Base-by-base conservation (phyloP, 1,140 invertebrate species). In the Apocrypta bakeri region DNA sequence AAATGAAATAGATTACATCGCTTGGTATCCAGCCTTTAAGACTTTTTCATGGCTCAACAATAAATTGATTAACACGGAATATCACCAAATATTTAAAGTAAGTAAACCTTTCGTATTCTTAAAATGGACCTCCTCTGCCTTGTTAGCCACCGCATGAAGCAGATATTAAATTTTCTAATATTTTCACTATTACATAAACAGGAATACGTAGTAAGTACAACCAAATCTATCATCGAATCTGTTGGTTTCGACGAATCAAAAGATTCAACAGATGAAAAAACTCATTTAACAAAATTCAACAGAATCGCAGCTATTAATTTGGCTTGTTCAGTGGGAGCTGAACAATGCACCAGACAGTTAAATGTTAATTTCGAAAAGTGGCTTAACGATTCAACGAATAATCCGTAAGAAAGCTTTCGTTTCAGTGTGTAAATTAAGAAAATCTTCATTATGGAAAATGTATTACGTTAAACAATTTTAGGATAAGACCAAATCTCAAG, bases 261-360 rank as follows among this genome's bases (percentile, higher is more conserved):
- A 14, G 93, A 73, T 11, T 12, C 71, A 25, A 4, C 92, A 21
- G 61, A 76, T 11, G 73, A 71, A 12, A 95, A 95, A 83, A 91
- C 93, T 37, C 93, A 95, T 74, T 87, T 96, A 3, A 89, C 90
- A 1, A 93, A 94, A 11, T 93, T 95, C 69, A 94, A 94, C 78
- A 91, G 95, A 72, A 92, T 94, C 0, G 93, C 95, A 73, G 91
- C 95, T 2, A 86, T 96, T 1, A 92, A 92, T 1, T 92, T 93
- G 86, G 95, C 95, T 14, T 97, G 96, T 81, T 91, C 92, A 78
- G 90, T 96, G 66, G 95, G 94, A 27, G 90, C 94, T 48, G 84
- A 90, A 1, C 91, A 93, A 37, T 97, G 96, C 87, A 87, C 94
- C 3, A 87, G 92, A 8, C 93, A 95, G 29, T 93, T 94, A 6